phyloP scores from a whole-genome alignment of 2,888 invertebrate species.

The Caenorhabditis uteleia region DNA sequence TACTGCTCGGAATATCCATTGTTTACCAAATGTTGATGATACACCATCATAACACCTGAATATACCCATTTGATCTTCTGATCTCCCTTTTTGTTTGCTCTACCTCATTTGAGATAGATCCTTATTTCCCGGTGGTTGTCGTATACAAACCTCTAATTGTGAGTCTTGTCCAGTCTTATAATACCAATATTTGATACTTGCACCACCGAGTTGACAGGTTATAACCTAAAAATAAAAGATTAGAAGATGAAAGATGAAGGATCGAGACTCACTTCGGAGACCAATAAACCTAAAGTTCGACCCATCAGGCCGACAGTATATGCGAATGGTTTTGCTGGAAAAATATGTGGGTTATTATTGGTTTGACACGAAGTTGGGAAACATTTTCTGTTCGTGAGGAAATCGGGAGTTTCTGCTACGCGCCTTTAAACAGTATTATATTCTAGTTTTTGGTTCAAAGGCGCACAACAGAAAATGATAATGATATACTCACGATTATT shows the following conservation, averaged over 20 bases:
- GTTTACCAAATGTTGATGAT: constrained; percentile 55
- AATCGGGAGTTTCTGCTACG: too few species aligned
- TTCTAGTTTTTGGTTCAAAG: constrained; percentile 9
- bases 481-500: constrained; percentile 17
- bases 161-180: constrained; percentile 61
- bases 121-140: constrained; percentile 59
- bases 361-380: too few species aligned
- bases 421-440: too few species aligned
- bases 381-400: constrained; percentile 28
- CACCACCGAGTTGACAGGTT: constrained; percentile 61
- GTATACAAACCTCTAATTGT: constrained; percentile 59
- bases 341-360: neutral
- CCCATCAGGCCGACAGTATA: constrained; percentile 55
- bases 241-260: constrained; percentile 3
- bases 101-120: constrained; percentile 48
- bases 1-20: constrained; percentile 62
- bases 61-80: too few species aligned
- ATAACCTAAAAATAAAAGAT: too few species aligned
- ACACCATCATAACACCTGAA: constrained; percentile 61
- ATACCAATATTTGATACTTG: constrained; percentile 64
- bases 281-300: constrained; percentile 49
- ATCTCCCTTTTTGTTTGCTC: too few species aligned
- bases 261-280: constrained; percentile 52
- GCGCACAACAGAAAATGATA: too few species aligned
- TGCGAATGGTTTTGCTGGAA: constrained; percentile 52